Conservation (phyloP, 1,140 invertebrate genomes). For the Brachionus manjavacas region DNA sequence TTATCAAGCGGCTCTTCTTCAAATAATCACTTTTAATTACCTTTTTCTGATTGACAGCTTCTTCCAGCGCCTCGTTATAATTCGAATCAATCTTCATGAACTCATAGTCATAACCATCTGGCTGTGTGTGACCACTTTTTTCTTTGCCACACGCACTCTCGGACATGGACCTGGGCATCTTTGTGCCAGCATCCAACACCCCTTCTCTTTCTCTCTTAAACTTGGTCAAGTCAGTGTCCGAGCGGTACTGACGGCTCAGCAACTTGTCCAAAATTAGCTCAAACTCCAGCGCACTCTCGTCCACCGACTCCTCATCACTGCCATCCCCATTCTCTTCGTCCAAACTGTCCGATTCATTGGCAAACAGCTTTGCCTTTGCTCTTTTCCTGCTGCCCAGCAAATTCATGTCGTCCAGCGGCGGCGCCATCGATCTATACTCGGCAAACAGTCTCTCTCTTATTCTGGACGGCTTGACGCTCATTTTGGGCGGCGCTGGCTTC, state of each 20-base stretch:
- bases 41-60: conserved; percentile 18
- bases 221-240: conserved; percentile 36
- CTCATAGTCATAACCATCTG: background rate
- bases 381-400: background rate
- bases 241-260: conserved; percentile 25
- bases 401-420: background rate
- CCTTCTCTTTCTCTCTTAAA: conserved; percentile 45
- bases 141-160: background rate
- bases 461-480: conserved; percentile 51
- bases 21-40: conserved; percentile 2
- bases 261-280: conserved; percentile 26
- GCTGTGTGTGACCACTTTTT: background rate
- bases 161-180: background rate
- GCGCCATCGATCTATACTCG: conserved; percentile 47
- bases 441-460: conserved; percentile 53
- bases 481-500: conserved; percentile 56
- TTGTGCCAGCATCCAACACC: background rate
- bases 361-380: conserved; percentile 40
- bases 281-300: background rate
- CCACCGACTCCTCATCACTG: conserved; percentile 39
- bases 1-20: background rate
- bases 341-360: conserved; percentile 44
- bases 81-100: conserved; percentile 31
- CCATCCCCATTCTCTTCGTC: conserved; percentile 44
- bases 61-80: conserved; percentile 32